These are phyloP conservation scores for Nephila pilipes DNA, from an alignment of 1,140 invertebrate genomes.

Conservation along the genomic window DNA sequence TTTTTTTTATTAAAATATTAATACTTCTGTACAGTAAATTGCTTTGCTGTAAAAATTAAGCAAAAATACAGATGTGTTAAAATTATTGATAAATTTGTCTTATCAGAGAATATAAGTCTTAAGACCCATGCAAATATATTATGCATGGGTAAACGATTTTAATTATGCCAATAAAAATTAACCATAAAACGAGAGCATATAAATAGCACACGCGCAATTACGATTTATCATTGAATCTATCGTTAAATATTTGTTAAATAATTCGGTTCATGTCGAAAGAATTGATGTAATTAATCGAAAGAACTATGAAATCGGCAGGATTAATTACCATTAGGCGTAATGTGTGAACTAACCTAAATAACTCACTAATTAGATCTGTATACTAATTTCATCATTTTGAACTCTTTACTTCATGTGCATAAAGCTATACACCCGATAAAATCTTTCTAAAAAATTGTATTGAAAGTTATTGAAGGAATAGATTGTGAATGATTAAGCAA, in stretches of 20 bases:
- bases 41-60: no score
- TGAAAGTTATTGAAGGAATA: conserved; percentile 10
- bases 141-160: background rate
- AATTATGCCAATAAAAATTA: background rate
- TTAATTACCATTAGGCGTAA: conserved; percentile 48
- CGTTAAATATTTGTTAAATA: background rate
- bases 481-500: background rate
- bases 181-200: background rate
- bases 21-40: no score
- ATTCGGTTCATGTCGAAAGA: background rate
- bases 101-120: no score
- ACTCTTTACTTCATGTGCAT: background rate
- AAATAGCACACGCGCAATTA: background rate
- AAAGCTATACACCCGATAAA: background rate
- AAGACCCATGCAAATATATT: no score
- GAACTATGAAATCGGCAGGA: conserved; percentile 12
- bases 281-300: conserved; percentile 47
- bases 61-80: no score
- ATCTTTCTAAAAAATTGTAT: background rate
- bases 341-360: conserved; percentile 58
- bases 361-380: conserved; percentile 38
- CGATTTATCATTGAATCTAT: conserved; percentile 1
- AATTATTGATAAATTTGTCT: no score
- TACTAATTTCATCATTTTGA: conserved; percentile 40
- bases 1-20: no score